phyloP scores from a whole-genome alignment of 1,140 invertebrate genomes.

The Leptopilina clavipes region DNA sequence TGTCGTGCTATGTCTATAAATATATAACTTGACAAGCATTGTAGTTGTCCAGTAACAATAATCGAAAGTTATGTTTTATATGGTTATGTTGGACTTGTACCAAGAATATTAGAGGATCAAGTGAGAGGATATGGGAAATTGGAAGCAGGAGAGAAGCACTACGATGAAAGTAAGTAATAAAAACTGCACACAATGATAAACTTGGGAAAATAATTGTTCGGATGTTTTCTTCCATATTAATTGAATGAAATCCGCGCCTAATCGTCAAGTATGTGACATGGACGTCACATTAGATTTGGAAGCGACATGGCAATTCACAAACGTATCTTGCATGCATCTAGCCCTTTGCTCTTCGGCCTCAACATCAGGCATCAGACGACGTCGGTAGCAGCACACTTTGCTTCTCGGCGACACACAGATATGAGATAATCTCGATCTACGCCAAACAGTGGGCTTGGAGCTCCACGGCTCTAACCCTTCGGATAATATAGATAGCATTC shows the following conservation, averaged over 20 bases:
- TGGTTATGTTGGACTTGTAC: too few species aligned
- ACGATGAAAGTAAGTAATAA: too few species aligned
- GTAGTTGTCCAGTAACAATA: too few species aligned
- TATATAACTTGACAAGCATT: too few species aligned
- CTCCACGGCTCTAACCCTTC: constrained; percentile 60
- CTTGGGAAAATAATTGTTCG: too few species aligned
- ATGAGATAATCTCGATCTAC: constrained; percentile 73
- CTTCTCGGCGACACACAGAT: constrained; percentile 72
- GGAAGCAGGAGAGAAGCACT: too few species aligned
- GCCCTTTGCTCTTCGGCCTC: constrained; percentile 51
- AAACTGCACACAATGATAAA: too few species aligned
- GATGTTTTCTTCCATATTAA: neutral
- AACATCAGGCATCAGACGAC: constrained; percentile 27
- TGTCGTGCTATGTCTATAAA: too few species aligned
- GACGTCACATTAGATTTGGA: constrained; percentile 74
- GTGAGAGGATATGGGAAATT: too few species aligned
- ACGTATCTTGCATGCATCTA: constrained; percentile 69
- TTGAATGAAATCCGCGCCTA: neutral
- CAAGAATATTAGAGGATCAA: too few species aligned
- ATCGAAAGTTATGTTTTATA: too few species aligned
- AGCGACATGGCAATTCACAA: constrained; percentile 67
- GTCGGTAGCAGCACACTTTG: constrained; percentile 62
- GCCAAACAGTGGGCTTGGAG: constrained; percentile 67
- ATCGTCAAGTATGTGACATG: constrained; percentile 66
- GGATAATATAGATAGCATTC: constrained; percentile 75